Evolutionary conservation across 1,140 invertebrate species (phyloP), one percentile per base, ranked within the genome.

Genomic region (Patella vulgata): DNA sequence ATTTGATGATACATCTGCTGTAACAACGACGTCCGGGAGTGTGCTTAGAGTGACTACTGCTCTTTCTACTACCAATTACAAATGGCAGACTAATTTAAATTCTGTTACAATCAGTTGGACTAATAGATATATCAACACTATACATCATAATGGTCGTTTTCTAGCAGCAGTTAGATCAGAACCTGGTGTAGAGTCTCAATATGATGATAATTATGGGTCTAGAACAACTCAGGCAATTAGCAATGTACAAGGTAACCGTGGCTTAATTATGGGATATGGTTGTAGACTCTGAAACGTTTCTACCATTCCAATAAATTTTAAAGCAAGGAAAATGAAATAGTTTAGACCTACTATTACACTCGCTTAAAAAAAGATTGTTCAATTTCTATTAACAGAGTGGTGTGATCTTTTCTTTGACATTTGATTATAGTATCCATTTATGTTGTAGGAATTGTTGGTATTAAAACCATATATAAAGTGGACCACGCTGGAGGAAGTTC

Each of bases 201-300:
- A 70, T 43, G 71, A 73, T 55, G 71, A 73, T 51, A 44, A 56
- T 19, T 58, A 58, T 23, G 71, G 71, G 1, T 47, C 48, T 25
- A 55, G 63, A 28, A 65, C 61, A 6, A 50, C 56, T 19, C 17
- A 19, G 12, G 43, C 27, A 11, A 56, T 68, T 11, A 23, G 42
- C 9, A 59, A 68, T 60, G 33, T 57, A 14, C 47, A 68, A 39
- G 71, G 71, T 73, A 44, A n/a, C n/a, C n/a, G n/a, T n/a, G n/a
- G n/a, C n/a, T n/a, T n/a, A n/a, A n/a, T n/a, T n/a, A n/a, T n/a
- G n/a, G n/a, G n/a, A n/a, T n/a, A n/a, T n/a, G n/a, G n/a, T n/a
- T n/a, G n/a, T n/a, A n/a, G n/a, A n/a, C n/a, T n/a, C n/a, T n/a
- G n/a, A n/a, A n/a, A n/a, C n/a, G n/a, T n/a, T n/a, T n/a, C n/a